These are phyloP conservation scores for Microcebus murinus DNA, from an alignment of 2,113 vertebrate genomes.

Conservation along the genomic window DNA sequence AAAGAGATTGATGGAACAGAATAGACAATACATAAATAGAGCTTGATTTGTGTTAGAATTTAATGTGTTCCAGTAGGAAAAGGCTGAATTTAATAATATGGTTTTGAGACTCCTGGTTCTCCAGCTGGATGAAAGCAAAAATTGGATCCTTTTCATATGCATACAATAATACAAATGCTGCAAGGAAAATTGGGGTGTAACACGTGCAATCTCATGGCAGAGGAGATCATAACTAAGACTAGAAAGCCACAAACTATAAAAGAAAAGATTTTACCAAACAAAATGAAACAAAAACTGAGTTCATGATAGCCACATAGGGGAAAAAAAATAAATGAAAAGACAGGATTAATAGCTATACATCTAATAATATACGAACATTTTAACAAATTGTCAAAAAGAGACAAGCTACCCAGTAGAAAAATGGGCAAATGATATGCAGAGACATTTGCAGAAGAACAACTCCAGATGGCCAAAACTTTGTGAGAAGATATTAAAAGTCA, in stretches of 20 bases:
- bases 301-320: background rate
- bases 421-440: background rate
- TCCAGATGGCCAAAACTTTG: background rate
- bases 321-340: background rate
- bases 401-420: background rate
- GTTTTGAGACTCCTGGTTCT: background rate
- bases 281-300: background rate
- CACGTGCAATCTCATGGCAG: background rate
- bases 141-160: background rate
- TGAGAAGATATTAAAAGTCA: conserved; percentile 11
- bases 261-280: background rate
- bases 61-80: background rate
- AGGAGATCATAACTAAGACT: background rate
- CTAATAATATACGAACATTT: background rate
- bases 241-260: background rate
- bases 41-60: background rate
- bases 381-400: background rate
- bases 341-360: background rate
- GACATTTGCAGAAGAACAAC: background rate
- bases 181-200: background rate
- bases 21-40: background rate
- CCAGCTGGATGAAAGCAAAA: background rate
- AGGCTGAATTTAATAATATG: background rate
- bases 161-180: background rate
- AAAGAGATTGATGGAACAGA: background rate